These are phyloP conservation scores for Drosophila arizonae DNA, from an alignment of 1,140 invertebrate species.

Conservation along the genomic window DNA sequence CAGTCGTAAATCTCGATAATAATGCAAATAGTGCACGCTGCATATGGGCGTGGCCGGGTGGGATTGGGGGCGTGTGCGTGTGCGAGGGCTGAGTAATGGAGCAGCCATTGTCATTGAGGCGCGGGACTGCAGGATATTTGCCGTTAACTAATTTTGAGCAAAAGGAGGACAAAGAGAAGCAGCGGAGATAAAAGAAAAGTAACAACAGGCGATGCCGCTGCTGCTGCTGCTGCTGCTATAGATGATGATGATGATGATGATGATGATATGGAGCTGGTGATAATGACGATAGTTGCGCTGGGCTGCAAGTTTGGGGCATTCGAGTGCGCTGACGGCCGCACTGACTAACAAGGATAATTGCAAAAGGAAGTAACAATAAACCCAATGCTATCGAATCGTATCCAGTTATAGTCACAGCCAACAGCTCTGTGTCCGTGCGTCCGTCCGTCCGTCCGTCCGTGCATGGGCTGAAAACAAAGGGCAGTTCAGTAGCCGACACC, in stretches of 20 bases:
- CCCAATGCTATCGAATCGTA: slow-evolving; percentile 75
- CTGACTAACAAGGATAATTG: slow-evolving; percentile 78
- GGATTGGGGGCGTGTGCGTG: too few relatives aligned
- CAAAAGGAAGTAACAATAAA: slow-evolving; percentile 80
- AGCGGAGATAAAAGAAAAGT: slow-evolving; percentile 25
- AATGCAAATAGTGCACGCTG: too few relatives aligned
- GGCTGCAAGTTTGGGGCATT: slow-evolving; percentile 22
- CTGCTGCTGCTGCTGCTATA: too few relatives aligned
- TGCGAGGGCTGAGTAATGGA: slow-evolving; percentile 32
- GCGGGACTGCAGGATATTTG: slow-evolving; percentile 33
- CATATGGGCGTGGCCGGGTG: not conserved
- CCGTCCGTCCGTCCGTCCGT: not conserved
- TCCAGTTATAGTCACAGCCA: slow-evolving; percentile 18
- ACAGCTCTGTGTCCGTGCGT: not conserved
- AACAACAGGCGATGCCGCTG: not conserved
- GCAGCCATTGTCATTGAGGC: slow-evolving; percentile 38
- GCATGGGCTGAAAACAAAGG: slow-evolving; percentile 29
- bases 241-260: slow-evolving; percentile 4
- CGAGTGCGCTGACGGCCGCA: slow-evolving; percentile 37
- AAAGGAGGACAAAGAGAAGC: too few relatives aligned
- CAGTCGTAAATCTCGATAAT: not conserved
- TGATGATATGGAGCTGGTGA: slow-evolving; percentile 12
- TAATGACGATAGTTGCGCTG: slow-evolving; percentile 25
- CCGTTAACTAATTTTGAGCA: slow-evolving; percentile 41
- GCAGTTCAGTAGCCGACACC: slow-evolving; percentile 5